Evolutionary conservation across 2,113 vertebrate genomes (phyloP).

Genomic region (Pelvicachromis taeniatus): DNA sequence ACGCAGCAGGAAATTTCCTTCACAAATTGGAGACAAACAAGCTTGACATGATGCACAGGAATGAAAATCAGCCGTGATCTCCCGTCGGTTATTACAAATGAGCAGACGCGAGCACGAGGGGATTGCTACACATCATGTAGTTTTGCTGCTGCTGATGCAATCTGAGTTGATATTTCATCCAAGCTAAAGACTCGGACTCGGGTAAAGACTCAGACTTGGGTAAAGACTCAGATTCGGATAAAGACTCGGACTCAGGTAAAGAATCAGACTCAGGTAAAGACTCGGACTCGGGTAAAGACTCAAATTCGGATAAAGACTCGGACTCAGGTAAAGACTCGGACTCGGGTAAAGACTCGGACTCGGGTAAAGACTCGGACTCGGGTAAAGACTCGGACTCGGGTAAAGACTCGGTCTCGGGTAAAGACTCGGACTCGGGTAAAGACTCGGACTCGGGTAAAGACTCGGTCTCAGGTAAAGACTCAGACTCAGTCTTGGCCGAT

Average conservation of each 20-base stretch:
- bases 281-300: no score
- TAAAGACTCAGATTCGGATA: neutral
- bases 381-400: neutral
- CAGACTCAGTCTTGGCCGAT: neutral
- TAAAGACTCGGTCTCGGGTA: no score
- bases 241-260: neutral
- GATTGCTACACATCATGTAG: neutral
- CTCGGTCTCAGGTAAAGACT: neutral
- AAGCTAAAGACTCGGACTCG: no score
- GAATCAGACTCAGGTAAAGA: neutral
- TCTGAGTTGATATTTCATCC: neutral
- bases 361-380: neutral
- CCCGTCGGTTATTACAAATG: neutral
- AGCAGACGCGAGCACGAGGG: neutral
- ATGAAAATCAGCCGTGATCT: neutral
- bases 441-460: neutral
- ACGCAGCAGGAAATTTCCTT: neutral
- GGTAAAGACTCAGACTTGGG: neutral
- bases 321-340: neutral
- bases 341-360: neutral
- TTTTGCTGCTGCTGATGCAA: neutral
- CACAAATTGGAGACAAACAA: constrained; percentile 4
- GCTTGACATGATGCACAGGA: neutral
- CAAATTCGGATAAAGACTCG: no score
- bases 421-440: no score